These are phyloP conservation scores for Melanotaenia nigrans DNA, from an alignment of 2,797 vertebrate genomes.

Conservation along the genomic window DNA sequence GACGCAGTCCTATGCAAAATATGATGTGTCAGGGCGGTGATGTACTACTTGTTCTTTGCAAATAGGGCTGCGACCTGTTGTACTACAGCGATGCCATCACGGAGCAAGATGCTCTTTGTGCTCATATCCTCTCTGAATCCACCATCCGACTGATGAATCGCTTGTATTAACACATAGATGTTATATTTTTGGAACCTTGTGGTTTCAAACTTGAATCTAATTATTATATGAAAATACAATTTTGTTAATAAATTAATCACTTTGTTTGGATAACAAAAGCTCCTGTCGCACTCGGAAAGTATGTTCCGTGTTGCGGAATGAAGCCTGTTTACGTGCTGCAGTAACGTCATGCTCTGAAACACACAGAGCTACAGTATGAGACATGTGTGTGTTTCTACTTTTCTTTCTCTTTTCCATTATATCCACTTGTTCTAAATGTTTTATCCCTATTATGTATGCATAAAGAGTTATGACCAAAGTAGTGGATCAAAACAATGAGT, in stretches of 20 bases:
- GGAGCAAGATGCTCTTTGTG: constrained; percentile 1
- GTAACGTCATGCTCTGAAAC: neutral
- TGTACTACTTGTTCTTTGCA: constrained; percentile 17
- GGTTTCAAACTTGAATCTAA: neutral
- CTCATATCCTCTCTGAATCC: neutral
- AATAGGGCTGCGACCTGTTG: constrained; percentile 17
- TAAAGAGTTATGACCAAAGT: too few species aligned
- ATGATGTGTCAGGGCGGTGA: constrained; percentile 4
- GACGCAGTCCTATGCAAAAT: neutral
- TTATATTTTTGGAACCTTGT: neutral
- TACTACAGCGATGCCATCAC: constrained; percentile 9
- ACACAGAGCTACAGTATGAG: neutral
- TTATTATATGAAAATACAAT: neutral
- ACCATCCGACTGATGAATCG: neutral
- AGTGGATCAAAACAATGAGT: too few species aligned
- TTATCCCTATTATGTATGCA: too few species aligned
- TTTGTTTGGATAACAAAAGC: neutral
- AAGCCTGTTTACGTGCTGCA: neutral
- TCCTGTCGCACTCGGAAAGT: neutral
- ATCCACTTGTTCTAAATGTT: too few species aligned
- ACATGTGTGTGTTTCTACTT: neutral
- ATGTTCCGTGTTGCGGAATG: neutral
- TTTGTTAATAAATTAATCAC: neutral
- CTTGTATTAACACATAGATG: neutral
- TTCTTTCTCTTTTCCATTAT: too few species aligned